These are phyloP conservation scores for Melanitta fusca DNA, from an alignment of 2,797 vertebrate species.

Conservation along the genomic window DNA sequence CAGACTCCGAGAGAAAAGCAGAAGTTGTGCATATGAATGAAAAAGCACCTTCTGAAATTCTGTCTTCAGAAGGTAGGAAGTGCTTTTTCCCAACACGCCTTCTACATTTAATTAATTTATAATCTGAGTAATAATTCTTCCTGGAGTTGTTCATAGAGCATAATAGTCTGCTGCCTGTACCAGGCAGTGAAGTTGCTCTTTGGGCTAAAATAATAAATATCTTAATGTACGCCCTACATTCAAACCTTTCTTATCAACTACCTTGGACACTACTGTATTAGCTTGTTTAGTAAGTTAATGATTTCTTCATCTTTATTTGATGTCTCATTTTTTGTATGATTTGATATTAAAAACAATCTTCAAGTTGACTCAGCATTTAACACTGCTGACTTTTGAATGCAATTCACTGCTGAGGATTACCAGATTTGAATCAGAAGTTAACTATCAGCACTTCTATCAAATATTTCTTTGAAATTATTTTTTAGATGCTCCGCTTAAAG, in stretches of 20 bases:
- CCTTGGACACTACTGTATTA: not conserved
- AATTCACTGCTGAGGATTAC: not conserved
- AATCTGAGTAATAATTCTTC: not conserved
- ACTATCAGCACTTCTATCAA: not conserved
- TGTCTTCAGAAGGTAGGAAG: not conserved
- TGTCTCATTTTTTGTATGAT: not conserved
- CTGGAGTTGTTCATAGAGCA: not conserved
- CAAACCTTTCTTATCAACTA: not conserved
- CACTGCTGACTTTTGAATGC: not conserved
- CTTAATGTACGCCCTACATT: not conserved
- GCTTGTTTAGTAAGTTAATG: not conserved
- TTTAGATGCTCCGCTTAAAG: not conserved
- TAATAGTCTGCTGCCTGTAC: not conserved
- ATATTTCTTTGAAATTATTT: not conserved
- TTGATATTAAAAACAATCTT: not conserved
- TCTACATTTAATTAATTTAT: not conserved
- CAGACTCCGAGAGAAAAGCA: not conserved
- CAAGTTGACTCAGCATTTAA: not conserved
- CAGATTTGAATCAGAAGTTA: not conserved
- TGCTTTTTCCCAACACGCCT: not conserved
- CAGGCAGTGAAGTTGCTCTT: not conserved
- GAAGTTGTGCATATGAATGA: not conserved
- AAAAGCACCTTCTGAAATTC: not conserved
- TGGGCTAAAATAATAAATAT: not conserved
- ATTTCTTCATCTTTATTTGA: not conserved